These are phyloP conservation scores for Serinus canaria DNA, from an alignment of 2,113 vertebrate species.

Conservation along the genomic window DNA sequence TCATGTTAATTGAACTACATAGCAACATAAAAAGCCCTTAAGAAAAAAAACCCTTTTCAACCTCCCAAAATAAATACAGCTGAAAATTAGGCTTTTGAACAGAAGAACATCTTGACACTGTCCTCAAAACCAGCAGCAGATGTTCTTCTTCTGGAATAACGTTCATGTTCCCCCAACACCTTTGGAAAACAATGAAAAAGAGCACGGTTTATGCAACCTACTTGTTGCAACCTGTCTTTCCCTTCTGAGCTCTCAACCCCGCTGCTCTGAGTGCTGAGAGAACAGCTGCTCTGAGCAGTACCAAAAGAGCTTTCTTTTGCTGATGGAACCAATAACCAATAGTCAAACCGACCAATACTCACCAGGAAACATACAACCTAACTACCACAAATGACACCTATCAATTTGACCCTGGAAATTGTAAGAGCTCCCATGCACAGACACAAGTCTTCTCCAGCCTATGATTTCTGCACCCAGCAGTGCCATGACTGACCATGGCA, in stretches of 20 bases:
- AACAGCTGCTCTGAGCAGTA: neutral
- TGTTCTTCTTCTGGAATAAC: neutral
- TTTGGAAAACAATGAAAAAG: neutral
- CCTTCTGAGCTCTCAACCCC: neutral
- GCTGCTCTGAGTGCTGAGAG: neutral
- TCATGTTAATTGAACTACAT: neutral
- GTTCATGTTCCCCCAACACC: neutral
- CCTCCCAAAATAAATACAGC: slow-evolving; percentile 36
- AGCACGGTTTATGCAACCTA: neutral
- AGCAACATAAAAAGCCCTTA: neutral
- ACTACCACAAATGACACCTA: neutral
- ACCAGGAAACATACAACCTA: neutral
- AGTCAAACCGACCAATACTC: neutral
- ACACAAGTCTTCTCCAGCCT: neutral
- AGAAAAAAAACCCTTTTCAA: slow-evolving; percentile 28
- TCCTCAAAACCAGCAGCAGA: slow-evolving; percentile 27
- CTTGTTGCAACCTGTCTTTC: neutral
- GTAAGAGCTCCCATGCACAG: neutral
- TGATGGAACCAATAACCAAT: neutral
- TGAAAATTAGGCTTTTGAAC: slow-evolving; percentile 32
- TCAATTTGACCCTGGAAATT: neutral
- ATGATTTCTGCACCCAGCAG: neutral
- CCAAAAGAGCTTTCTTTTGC: neutral
- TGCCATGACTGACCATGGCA: accelerated
- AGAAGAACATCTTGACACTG: slow-evolving; percentile 35